Conservation (phyloP, 2,797 vertebrate species). For the Acrossocheilus fasciatus region DNA sequence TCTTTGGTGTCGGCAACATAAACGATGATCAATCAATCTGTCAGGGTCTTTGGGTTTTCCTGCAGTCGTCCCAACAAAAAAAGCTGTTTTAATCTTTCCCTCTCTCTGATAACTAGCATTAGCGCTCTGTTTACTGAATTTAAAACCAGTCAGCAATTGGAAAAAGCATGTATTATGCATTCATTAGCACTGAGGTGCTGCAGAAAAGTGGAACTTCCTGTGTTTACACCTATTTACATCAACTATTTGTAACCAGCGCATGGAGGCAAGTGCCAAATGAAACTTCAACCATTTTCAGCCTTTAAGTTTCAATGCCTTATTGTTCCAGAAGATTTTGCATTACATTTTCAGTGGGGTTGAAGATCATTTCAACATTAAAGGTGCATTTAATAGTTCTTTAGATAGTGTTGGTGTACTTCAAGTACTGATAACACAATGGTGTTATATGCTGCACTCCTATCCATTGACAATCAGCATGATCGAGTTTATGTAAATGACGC, state of each 20-base stretch:
- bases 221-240: slow-evolving; percentile 42
- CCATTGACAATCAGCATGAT: not conserved
- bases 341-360: not conserved
- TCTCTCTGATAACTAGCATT: slow-evolving; percentile 46
- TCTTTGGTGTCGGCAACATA: slow-evolving; percentile 16
- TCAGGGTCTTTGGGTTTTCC: slow-evolving; percentile 20
- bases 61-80: not conserved
- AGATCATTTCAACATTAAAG: not conserved
- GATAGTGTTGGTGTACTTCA: not conserved
- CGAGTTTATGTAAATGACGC: not conserved
- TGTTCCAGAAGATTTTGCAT: not conserved
- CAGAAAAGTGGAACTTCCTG: slow-evolving; percentile 51
- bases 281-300: slow-evolving; percentile 25
- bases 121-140: slow-evolving; percentile 28
- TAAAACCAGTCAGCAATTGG: slow-evolving; percentile 45
- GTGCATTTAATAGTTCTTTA: not conserved
- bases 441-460: not conserved
- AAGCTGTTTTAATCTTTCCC: slow-evolving; percentile 32
- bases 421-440: not conserved
- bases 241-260: slow-evolving; percentile 28
- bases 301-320: not conserved
- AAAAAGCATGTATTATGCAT: slow-evolving; percentile 56
- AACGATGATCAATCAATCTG: slow-evolving; percentile 52
- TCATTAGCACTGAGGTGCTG: slow-evolving; percentile 41
- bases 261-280: not conserved